These are phyloP conservation scores for Dicycla oo DNA, from an alignment of 2,888 invertebrate genomes.

Conservation along the genomic window DNA sequence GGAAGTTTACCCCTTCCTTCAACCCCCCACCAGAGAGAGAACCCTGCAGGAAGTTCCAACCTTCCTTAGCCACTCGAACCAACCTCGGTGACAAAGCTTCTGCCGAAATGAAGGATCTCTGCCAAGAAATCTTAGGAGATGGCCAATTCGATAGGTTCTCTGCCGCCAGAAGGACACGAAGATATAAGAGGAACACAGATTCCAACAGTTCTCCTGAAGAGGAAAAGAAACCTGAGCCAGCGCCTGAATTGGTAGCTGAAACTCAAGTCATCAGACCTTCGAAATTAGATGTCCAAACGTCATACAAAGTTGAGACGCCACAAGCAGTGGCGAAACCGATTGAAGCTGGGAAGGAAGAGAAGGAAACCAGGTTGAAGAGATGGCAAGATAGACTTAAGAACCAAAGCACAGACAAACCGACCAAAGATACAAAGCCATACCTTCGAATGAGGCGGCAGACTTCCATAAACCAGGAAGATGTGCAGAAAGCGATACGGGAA, in stretches of 20 bases:
- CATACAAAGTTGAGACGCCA: constrained; percentile 85
- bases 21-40: constrained; percentile 91
- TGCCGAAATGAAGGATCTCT: constrained; percentile 84
- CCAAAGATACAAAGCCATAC: constrained; percentile 85
- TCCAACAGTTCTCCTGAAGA: constrained; percentile 90
- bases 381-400: constrained; percentile 93
- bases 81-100: constrained; percentile 77
- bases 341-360: constrained; percentile 86
- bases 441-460: constrained; percentile 92
- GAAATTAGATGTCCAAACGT: constrained; percentile 88
- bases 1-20: constrained; percentile 89
- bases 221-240: constrained; percentile 85
- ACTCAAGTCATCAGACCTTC: constrained; percentile 88
- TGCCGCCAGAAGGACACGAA: constrained; percentile 94
- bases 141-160: constrained; percentile 97
- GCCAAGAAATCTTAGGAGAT: constrained; percentile 91
- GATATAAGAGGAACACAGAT: constrained; percentile 93
- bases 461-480: constrained; percentile 93
- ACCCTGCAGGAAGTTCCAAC: constrained; percentile 90
- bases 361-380: constrained; percentile 91
- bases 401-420: constrained; percentile 86
- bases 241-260: constrained; percentile 88
- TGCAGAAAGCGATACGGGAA: constrained; percentile 92
- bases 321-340: constrained; percentile 82
- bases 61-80: constrained; percentile 73